Conservation (phyloP, 2,113 vertebrate genomes). For the Centropus unirufus region DNA sequence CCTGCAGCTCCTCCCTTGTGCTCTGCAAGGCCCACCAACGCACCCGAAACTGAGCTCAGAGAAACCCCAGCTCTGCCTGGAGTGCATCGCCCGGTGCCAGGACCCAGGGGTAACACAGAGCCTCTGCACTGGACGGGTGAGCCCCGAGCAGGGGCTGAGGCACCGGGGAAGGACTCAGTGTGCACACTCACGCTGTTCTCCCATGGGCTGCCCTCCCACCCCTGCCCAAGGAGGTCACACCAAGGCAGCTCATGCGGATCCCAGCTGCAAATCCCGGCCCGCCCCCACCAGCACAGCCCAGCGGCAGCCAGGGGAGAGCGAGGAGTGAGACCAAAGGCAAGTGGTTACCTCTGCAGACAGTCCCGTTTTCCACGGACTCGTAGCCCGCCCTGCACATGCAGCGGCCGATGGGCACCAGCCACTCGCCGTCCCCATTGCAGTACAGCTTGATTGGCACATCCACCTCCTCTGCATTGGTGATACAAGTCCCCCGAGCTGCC, state of each 20-base stretch:
- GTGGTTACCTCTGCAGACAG: slow-evolving; percentile 88
- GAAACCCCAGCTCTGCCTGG: neutral
- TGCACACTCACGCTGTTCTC: neutral
- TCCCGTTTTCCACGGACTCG: slow-evolving; percentile 88
- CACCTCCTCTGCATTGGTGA: slow-evolving; percentile 92
- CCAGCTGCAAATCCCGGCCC: too few relatives aligned
- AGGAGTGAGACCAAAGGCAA: rapidly evolving
- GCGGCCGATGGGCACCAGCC: slow-evolving; percentile 95
- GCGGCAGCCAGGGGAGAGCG: rapidly evolving
- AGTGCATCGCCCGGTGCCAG: rapidly evolving
- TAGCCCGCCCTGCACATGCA: slow-evolving; percentile 93
- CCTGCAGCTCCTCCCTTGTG: neutral
- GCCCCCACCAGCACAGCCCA: neutral
- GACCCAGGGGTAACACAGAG: rapidly evolving
- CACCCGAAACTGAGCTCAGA: neutral
- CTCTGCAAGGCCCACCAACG: rapidly evolving
- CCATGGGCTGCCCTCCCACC: rapidly evolving
- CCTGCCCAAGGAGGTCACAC: neutral
- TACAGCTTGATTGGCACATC: slow-evolving; percentile 97
- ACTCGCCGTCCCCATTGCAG: slow-evolving; percentile 95
- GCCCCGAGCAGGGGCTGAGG: neutral
- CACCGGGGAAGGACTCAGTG: neutral
- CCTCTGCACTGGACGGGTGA: neutral
- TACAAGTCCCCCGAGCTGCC: slow-evolving; percentile 89
- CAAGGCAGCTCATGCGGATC: rapidly evolving